phyloP scores from a whole-genome alignment of 2,797 vertebrate species.

The Arctocebus calabarensis region DNA sequence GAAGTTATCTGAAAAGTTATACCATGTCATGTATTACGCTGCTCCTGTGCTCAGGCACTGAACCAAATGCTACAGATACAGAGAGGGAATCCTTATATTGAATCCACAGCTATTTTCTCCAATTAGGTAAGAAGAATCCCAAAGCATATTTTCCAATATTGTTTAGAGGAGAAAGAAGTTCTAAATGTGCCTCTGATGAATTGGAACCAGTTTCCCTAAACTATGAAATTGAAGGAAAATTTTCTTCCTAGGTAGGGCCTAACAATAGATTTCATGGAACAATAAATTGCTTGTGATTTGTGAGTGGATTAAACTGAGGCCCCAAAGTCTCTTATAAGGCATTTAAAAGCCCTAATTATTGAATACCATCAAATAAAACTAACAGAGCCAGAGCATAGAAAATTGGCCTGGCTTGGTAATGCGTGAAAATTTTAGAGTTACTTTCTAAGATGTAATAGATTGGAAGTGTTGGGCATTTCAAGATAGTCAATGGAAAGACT shows the following conservation, averaged over 20 bases:
- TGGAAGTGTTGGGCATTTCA: neutral
- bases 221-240: neutral
- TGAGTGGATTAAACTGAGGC: neutral
- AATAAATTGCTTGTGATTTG: neutral
- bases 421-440: neutral
- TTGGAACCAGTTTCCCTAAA: neutral
- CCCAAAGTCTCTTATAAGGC: neutral
- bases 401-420: neutral
- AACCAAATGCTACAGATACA: neutral
- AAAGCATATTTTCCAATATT: neutral
- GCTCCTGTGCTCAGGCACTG: neutral
- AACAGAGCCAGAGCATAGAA: neutral
- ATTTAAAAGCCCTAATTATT: neutral
- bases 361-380: neutral
- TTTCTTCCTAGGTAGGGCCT: neutral
- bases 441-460: neutral
- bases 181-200: neutral
- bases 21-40: neutral
- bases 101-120: neutral
- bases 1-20: neutral
- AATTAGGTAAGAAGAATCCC: neutral
- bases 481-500: neutral
- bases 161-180: neutral
- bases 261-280: neutral
- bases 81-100: neutral